Evolutionary conservation across 1,140 invertebrate species (phyloP), one percentile per base, ranked within the genome.

Genomic region (Macrobrachium rosenbergii): DNA sequence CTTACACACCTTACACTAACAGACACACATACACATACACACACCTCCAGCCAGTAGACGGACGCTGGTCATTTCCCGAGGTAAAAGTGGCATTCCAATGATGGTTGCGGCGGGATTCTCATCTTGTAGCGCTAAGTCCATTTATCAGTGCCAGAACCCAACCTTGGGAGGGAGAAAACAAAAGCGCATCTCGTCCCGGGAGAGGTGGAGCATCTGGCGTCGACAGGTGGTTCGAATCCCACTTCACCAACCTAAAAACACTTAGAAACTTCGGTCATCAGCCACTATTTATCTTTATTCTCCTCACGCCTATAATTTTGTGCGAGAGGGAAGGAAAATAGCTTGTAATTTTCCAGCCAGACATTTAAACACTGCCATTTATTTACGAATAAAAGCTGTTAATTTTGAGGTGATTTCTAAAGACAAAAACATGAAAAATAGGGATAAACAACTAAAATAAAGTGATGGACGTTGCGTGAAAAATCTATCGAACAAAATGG

Each of bases 231-330:
- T 81, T 86, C 64, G 60, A 86, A 86, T 86, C 77, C 84, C 84
- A 86, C 84, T 86, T 86, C 64, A 28, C 77, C 62, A 23, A 52
- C 63, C 45, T 80, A 86, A 86, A 86, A 86, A 86, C 77, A 81
- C 77, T 80, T 37, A 43, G 45, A 86, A 86, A 86, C 77, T 86
- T 86, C 77, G 64, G 75, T 86, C 84, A 86, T 86, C 84, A 86
- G 60, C 63, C 64, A 81, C 84, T 77, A 86, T 86, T 86, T 86
- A 86, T 86, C 84, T 86, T 73, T 75, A 86, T 86, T 86, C 84
- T 73, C 75, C 60, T 79, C 64, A 23, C 84, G 64, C 52, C 84
- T 86, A 86, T 86, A 86, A 86, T 81, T 86, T 69, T 85, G 83
- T 77, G 75, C 43, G 37, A 43, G 76, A 12, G 58, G 77, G 3